phyloP scores from a whole-genome alignment of 2,888 invertebrate genomes.

The Cryptocheilus praepositus region DNA sequence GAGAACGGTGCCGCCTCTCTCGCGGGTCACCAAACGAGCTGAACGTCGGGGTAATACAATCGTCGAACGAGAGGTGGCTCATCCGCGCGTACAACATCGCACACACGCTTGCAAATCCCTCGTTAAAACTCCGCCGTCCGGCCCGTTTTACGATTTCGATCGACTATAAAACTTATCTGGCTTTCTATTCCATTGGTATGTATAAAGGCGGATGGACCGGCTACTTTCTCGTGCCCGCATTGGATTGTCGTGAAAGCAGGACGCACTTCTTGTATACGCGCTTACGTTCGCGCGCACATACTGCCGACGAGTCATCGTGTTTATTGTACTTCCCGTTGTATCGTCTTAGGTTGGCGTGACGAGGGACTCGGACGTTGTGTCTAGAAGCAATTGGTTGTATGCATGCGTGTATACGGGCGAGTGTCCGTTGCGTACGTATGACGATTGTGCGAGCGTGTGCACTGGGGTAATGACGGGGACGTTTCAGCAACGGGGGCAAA shows the following conservation, averaged over 20 bases:
- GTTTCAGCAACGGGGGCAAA: slow-evolving; percentile 53
- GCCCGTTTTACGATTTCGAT: slow-evolving; percentile 70
- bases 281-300: slow-evolving; percentile 26
- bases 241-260: slow-evolving; percentile 74
- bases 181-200: slow-evolving; percentile 75
- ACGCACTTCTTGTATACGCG: slow-evolving; percentile 64
- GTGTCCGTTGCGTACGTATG: slow-evolving; percentile 6
- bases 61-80: slow-evolving; percentile 1
- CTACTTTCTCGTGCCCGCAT: slow-evolving; percentile 72
- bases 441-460: slow-evolving; percentile 9
- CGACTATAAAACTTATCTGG: slow-evolving; percentile 73
- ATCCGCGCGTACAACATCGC: background rate
- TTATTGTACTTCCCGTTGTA: slow-evolving; percentile 56
- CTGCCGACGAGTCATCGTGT: slow-evolving; percentile 41
- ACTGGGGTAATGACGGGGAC: slow-evolving; percentile 20
- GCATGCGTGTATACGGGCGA: background rate
- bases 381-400: no score
- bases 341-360: slow-evolving; percentile 31
- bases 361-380: slow-evolving; percentile 17
- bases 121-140: slow-evolving; percentile 55
- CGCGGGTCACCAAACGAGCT: background rate
- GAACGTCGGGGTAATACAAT: background rate
- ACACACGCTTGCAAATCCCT: slow-evolving; percentile 36
- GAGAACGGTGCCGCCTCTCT: no score
- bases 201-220: slow-evolving; percentile 73